These are phyloP conservation scores for Vulpes ferrilata DNA, from an alignment of 2,113 vertebrate genomes.

Conservation along the genomic window DNA sequence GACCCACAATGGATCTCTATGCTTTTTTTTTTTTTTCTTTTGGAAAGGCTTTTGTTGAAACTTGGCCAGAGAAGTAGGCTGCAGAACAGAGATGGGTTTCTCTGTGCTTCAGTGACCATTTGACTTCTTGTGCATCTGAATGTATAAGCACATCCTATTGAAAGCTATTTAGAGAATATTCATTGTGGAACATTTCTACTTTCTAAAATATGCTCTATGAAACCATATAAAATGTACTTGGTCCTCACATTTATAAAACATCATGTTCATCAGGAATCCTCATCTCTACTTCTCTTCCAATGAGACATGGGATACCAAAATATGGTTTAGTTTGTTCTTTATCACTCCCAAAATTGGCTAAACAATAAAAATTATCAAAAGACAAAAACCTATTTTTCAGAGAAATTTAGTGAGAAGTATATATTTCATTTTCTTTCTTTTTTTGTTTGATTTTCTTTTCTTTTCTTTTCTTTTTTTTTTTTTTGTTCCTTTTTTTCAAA, in stretches of 20 bases:
- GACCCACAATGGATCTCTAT: slow-evolving; percentile 3
- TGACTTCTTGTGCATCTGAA: slow-evolving; percentile 58
- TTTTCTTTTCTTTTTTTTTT: background rate
- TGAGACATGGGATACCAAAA: background rate
- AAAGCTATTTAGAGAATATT: background rate
- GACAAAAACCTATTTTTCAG: background rate
- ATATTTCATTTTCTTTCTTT: background rate
- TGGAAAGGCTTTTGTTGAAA: slow-evolving; percentile 66
- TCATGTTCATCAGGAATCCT: background rate
- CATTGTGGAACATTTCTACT: background rate
- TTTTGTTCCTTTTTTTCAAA: background rate
- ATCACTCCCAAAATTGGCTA: background rate
- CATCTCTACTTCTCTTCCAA: background rate
- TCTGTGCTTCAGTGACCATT: slow-evolving; percentile 58
- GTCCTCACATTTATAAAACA: background rate
- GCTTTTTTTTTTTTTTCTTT: slow-evolving; percentile 6
- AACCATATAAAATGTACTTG: background rate
- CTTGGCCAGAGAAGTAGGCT: slow-evolving; percentile 59
- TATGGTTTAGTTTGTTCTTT: background rate
- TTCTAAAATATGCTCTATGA: background rate
- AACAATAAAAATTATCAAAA: background rate
- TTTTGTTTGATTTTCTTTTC: background rate
- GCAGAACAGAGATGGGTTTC: slow-evolving; percentile 60
- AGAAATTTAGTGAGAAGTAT: background rate
- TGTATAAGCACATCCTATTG: background rate